A percentile compares a stretch with the other conserved stretches of the same genome.
phyloP scores from a whole-genome alignment of 2,113 vertebrate species.

The Acrocephalus kingi region DNA sequence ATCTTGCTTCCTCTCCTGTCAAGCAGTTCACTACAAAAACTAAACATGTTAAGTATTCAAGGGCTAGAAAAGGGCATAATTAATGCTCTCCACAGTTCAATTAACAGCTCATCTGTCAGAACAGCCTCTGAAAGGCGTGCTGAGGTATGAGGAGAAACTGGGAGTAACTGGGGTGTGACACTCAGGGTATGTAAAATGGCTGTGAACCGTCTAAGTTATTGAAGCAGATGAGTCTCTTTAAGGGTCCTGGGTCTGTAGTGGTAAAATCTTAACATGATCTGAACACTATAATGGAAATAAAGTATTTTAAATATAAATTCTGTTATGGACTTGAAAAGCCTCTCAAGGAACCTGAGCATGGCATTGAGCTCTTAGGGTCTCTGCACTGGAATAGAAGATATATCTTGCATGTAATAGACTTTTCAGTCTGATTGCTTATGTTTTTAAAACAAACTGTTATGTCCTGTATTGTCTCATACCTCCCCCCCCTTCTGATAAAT shows the following conservation, averaged over 20 bases:
- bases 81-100: background rate
- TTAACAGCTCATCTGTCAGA: background rate
- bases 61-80: background rate
- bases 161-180: background rate
- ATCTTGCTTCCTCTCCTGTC: background rate
- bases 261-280: background rate
- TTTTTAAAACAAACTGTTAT: background rate
- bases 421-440: background rate
- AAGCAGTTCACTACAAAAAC: background rate
- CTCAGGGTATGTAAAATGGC: background rate
- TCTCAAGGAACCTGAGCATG: background rate
- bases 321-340: background rate
- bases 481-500: background rate
- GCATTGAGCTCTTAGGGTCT: background rate
- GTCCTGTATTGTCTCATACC: background rate
- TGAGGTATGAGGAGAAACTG: background rate
- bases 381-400: background rate
- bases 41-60: background rate
- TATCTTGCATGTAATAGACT: background rate
- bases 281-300: constrained; percentile 4
- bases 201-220: background rate
- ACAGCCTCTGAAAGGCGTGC: background rate
- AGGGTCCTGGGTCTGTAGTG: background rate
- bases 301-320: constrained; percentile 17
- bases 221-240: background rate